Evolutionary conservation across 1,140 invertebrate genomes (phyloP).

Genomic region (Bombyx mandarina): DNA sequence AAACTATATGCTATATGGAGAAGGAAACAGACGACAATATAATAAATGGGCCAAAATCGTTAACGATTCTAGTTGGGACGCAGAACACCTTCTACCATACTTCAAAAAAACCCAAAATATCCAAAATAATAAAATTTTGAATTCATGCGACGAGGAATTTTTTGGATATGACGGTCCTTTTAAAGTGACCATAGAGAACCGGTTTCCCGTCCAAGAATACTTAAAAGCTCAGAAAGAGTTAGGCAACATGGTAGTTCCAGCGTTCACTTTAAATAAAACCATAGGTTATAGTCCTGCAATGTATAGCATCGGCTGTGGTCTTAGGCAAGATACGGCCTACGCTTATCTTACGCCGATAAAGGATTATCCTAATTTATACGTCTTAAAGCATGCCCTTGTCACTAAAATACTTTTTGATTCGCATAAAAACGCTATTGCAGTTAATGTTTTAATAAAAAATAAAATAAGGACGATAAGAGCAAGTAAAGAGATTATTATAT

Average conservation of each 20-base stretch:
- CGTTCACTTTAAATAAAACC: constrained; percentile 80
- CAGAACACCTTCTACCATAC: constrained; percentile 33
- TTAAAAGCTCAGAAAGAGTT: constrained; percentile 25
- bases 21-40: constrained; percentile 81
- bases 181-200: constrained; percentile 18
- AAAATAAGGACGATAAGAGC: constrained; percentile 30
- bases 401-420: constrained; percentile 71
- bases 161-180: constrained; percentile 23
- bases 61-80: constrained; percentile 77
- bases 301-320: constrained; percentile 80
- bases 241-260: constrained; percentile 38
- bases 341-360: constrained; percentile 70
- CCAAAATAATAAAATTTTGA: neutral
- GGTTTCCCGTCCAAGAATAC: constrained; percentile 11
- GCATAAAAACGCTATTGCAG: constrained; percentile 64
- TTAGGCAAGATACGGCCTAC: constrained; percentile 71
- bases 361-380: constrained; percentile 63
- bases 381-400: constrained; percentile 55
- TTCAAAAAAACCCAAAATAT: constrained; percentile 21
- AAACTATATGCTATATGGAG: constrained; percentile 83
- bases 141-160: constrained; percentile 4
- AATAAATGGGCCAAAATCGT: constrained; percentile 74
- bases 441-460: constrained; percentile 33
- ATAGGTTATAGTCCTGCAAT: constrained; percentile 76
- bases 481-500: constrained; percentile 74